Evolutionary conservation across 2,113 vertebrate genomes (phyloP), one percentile per base, ranked within the genome.

Genomic region (Pelmatolapia mariae): DNA sequence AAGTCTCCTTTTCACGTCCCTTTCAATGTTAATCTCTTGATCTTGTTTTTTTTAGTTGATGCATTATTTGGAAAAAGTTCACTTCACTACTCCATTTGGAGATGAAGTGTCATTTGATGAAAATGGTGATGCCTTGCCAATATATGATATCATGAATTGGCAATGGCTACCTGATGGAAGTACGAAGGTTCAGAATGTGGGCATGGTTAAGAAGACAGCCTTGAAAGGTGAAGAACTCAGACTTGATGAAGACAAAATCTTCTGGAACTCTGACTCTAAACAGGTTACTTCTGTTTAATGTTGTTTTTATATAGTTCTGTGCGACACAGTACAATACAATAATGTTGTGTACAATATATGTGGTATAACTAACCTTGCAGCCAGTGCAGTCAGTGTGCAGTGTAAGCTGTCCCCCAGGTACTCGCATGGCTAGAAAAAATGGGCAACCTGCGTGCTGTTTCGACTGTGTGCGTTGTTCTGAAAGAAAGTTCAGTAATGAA

Each of bases 391-490:
- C 91, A 81, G 86, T 81, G 24, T 97, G 96, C 85, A 97, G 96
- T 82, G 92, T 96, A n/a, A 93, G 92, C 53, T 97, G 97, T 80
- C 92, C 76, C 29, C 94, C 96, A 9, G 97, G 96, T 18, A 97
- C 95, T 26, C 84, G 92, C 40, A 95, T 95, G 83, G 96, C 95
- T 36, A 95, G 94, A 85, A 94, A 86, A 54, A 96, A 96, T 8
- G 95, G 96, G 6, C 83, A 97, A 57, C 96, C 96, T 4, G 79
- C 89, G 3, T 97, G 96, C 83, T 97, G 96, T 89, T 98, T 97
- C 43, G 96, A 97, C 80, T 97, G 96, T 54, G 90, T 97, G n/a
- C 94, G 80, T 3, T 97, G 97, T 88, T 96, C 96, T 71, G 96
- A 97, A 50, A 96, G 97, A 78, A 94, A 96, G 7, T 89, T 96